phyloP scores from a whole-genome alignment of 2,888 invertebrate species.

The Hydraecia micacea region DNA sequence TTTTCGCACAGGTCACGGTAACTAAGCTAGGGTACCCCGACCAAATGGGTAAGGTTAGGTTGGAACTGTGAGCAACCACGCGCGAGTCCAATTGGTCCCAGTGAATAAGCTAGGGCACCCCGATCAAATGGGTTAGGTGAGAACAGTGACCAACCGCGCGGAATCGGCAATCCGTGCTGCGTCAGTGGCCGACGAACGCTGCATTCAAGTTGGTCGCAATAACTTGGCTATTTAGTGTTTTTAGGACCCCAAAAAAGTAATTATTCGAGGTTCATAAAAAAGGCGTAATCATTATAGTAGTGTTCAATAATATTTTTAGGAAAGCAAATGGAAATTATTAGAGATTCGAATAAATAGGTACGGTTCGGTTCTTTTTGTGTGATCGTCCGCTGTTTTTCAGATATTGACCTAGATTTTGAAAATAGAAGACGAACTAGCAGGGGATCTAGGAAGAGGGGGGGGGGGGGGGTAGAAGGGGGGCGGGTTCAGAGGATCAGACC shows the following conservation, averaged over 20 bases:
- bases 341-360: not conserved
- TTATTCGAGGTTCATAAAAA: not conserved
- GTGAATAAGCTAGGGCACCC: not conserved
- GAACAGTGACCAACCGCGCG: not conserved
- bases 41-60: not conserved
- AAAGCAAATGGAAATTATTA: not conserved
- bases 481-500: too few species aligned
- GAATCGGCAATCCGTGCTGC: not conserved
- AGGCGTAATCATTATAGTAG: not conserved
- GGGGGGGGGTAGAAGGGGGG: too few species aligned
- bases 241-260: not conserved
- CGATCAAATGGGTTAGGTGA: not conserved
- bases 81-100: not conserved
- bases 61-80: not conserved
- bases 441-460: too few species aligned
- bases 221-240: too few species aligned
- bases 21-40: not conserved
- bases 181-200: not conserved
- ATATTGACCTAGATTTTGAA: too few species aligned
- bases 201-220: not conserved
- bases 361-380: not conserved
- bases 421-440: too few species aligned
- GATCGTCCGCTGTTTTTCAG: not conserved
- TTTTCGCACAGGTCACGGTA: not conserved
- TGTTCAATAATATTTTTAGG: not conserved